These are phyloP conservation scores for Torymus aiolomorphi DNA, from an alignment of 2,888 invertebrate species.

Conservation along the genomic window DNA sequence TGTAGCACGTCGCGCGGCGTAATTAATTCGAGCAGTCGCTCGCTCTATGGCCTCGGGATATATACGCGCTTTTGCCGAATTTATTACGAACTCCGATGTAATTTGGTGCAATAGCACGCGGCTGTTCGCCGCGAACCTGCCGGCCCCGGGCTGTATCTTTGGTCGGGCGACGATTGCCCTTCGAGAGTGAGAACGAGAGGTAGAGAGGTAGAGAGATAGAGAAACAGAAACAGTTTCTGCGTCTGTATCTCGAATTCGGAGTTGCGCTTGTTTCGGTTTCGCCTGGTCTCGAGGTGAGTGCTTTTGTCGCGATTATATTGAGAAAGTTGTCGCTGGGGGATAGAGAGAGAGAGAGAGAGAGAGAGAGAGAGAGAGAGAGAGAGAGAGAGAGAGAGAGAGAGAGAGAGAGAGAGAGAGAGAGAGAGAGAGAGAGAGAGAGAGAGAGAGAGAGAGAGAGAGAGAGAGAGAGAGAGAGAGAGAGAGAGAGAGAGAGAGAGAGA, in stretches of 20 bases:
- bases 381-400: too few species aligned
- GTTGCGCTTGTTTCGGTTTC: neutral
- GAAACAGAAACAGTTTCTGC: neutral
- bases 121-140: conserved; percentile 29
- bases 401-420: too few species aligned
- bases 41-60: conserved; percentile 42
- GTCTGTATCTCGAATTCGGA: neutral
- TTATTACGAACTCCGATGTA: conserved; percentile 60
- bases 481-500: too few species aligned
- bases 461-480: too few species aligned
- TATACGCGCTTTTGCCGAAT: conserved; percentile 28
- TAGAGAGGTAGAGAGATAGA: neutral
- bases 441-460: too few species aligned
- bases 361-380: too few species aligned
- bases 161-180: neutral
- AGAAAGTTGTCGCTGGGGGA: conserved; percentile 1
- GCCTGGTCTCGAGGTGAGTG: neutral
- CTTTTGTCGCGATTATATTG: conserved; percentile 18
- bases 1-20: conserved; percentile 65
- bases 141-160: conserved; percentile 4
- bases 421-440: too few species aligned
- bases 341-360: too few species aligned
- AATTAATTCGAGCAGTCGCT: conserved; percentile 65
- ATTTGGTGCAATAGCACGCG: conserved; percentile 59
- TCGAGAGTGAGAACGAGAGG: too few species aligned